Percentiles rank a stretch among this genome's conserved stretches.
Conservation (phyloP, 2,797 vertebrate genomes). For the Sciaenops ocellatus region DNA sequence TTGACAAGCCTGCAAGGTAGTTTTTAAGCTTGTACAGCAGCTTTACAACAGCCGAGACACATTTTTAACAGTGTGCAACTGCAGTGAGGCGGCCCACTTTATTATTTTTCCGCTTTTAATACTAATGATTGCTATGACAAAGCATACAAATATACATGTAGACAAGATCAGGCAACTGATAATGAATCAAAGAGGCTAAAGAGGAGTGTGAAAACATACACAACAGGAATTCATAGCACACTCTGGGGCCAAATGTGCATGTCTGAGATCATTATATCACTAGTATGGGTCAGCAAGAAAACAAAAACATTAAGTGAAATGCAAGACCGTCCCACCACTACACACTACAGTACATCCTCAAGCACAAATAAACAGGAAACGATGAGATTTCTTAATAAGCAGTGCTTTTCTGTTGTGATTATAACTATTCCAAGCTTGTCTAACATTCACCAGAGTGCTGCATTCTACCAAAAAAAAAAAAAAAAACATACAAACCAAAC, state of each 20-base stretch:
- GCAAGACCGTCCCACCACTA: slow-evolving; percentile 93
- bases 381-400: slow-evolving; percentile 87
- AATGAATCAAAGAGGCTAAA: slow-evolving; percentile 47
- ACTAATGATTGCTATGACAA: slow-evolving; percentile 18
- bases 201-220: slow-evolving; percentile 61
- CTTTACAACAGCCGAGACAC: neutral
- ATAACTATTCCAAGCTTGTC: slow-evolving; percentile 92
- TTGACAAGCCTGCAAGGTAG: neutral
- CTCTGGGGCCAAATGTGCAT: slow-evolving; percentile 62
- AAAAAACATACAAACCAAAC: slow-evolving; percentile 83
- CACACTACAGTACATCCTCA: slow-evolving; percentile 85
- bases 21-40: neutral
- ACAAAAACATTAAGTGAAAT: slow-evolving; percentile 85
- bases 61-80: neutral
- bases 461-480: slow-evolving; percentile 88
- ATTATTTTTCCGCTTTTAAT: neutral
- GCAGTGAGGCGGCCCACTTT: neutral
- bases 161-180: slow-evolving; percentile 46
- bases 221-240: slow-evolving; percentile 70
- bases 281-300: slow-evolving; percentile 77
- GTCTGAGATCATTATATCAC: slow-evolving; percentile 69
- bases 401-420: slow-evolving; percentile 85
- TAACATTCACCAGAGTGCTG: slow-evolving; percentile 91
- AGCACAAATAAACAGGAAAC: slow-evolving; percentile 88
- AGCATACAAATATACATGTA: slow-evolving; percentile 7